These are phyloP conservation scores for Rhopilema esculentum DNA, from an alignment of 30 jellyfish, hydroid and myxozoan species.

Conservation along the genomic window DNA sequence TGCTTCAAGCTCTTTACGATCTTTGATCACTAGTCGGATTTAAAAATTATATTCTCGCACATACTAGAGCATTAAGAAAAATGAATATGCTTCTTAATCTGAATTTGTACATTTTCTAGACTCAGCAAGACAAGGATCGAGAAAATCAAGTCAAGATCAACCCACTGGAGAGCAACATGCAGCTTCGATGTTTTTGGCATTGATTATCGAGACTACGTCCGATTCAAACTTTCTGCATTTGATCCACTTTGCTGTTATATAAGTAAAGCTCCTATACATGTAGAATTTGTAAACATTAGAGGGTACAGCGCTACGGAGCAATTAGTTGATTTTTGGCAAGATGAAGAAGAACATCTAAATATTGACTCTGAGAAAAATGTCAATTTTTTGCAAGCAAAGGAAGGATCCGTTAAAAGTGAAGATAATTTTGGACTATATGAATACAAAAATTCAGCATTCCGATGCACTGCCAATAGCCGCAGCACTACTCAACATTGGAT, in stretches of 20 bases:
- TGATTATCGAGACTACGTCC: slow-evolving; percentile 23
- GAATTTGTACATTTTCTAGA: too few species aligned
- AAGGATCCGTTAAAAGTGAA: not conserved
- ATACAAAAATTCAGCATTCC: not conserved
- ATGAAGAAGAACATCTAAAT: not conserved
- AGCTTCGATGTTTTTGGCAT: not conserved
- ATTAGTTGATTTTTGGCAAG: not conserved
- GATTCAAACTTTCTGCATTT: not conserved
- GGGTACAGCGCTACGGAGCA: not conserved
- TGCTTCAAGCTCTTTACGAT: too few species aligned
- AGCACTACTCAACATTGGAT: slow-evolving; percentile 16
- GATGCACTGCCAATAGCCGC: slow-evolving; percentile 21
- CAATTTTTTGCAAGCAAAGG: not conserved
- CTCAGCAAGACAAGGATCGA: not conserved
- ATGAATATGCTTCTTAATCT: too few species aligned
- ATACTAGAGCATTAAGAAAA: too few species aligned
- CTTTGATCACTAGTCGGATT: too few species aligned
- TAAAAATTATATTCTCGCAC: too few species aligned
- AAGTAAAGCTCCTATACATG: not conserved
- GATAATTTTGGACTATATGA: slow-evolving; percentile 13
- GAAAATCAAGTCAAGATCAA: not conserved
- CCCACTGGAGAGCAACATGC: slow-evolving; percentile 26
- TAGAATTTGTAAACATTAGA: slow-evolving; percentile 10
- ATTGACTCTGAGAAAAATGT: not conserved
- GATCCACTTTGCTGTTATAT: not conserved